Evolutionary conservation across 1,140 invertebrate genomes (phyloP).

Genomic region (Dolichoris vasculosae): DNA sequence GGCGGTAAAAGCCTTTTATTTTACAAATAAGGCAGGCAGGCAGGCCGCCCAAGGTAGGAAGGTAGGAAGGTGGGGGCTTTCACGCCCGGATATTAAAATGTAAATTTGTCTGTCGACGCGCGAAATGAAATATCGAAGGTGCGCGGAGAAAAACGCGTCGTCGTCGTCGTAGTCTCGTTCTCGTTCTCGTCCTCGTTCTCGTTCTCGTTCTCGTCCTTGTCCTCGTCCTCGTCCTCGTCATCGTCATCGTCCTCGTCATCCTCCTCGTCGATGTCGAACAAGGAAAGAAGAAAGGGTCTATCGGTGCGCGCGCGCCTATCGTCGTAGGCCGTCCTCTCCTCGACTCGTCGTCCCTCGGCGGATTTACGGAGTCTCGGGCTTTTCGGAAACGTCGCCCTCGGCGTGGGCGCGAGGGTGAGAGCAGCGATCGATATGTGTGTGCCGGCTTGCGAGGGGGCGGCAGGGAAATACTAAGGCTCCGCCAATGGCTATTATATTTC

Average conservation of each 20-base stretch:
- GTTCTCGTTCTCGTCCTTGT: no score
- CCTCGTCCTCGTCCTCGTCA: no score
- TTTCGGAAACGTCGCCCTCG: constrained; percentile 44
- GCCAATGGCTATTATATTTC: constrained; percentile 68
- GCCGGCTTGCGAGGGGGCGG: constrained; percentile 1
- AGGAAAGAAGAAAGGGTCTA: background rate
- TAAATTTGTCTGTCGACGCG: background rate
- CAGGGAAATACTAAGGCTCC: constrained; percentile 60
- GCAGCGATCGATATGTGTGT: constrained; percentile 43
- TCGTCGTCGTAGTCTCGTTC: no score
- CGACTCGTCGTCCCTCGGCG: background rate
- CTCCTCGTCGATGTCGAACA: no score
- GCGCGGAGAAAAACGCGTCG: no score
- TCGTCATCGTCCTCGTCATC: no score
- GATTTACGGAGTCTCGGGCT: constrained; percentile 15
- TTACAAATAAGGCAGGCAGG: no score
- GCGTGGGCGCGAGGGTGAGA: constrained; percentile 1
- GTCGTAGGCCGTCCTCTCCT: background rate
- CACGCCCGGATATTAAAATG: background rate
- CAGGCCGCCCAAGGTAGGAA: no score
- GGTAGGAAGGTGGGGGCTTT: no score
- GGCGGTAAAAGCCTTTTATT: no score
- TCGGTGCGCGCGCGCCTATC: no score
- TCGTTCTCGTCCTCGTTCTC: no score
- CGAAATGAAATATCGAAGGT: background rate